Percentiles rank a stretch among this genome's conserved stretches.
Evolutionary conservation across 2,888 invertebrate species (phyloP).

Genomic region (Netelia fuscicornis): DNA sequence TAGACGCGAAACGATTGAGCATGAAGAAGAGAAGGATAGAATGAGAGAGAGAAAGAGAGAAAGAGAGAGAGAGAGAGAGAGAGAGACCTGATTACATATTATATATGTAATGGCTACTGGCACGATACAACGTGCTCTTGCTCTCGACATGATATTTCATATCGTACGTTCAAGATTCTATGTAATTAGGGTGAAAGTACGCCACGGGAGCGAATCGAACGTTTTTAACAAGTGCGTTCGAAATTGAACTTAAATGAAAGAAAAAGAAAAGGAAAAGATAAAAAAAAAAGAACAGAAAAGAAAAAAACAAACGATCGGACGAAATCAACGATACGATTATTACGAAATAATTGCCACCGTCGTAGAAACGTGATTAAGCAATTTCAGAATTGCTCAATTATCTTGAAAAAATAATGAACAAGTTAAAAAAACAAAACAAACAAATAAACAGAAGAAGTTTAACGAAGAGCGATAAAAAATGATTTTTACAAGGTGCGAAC

Average conservation of each 20-base stretch:
- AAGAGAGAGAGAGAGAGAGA: slow-evolving; percentile 4
- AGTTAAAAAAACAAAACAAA: background rate
- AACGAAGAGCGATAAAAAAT: background rate
- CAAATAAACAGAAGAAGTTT: background rate
- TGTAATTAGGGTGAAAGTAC: slow-evolving; percentile 63
- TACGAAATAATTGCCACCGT: background rate
- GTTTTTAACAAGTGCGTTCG: background rate
- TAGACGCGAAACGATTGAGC: slow-evolving; percentile 42
- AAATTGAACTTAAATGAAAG: slow-evolving; percentile 19
- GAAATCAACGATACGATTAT: background rate
- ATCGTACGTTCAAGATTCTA: slow-evolving; percentile 42
- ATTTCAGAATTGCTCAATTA: background rate
- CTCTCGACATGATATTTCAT: slow-evolving; percentile 50
- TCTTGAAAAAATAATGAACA: too few relatives aligned
- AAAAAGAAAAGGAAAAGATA: background rate
- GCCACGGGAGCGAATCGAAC: slow-evolving; percentile 25
- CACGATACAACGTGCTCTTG: slow-evolving; percentile 22
- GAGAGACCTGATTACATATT: slow-evolving; percentile 55
- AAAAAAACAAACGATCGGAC: background rate
- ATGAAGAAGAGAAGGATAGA: background rate
- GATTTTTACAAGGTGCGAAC: background rate
- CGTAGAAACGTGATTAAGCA: background rate
- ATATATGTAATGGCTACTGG: slow-evolving; percentile 64
- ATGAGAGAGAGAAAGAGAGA: slow-evolving; percentile 7
- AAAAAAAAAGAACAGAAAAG: background rate